Evolutionary conservation across 2,797 vertebrate genomes (phyloP).

Genomic region (Phoebastria nigripes): DNA sequence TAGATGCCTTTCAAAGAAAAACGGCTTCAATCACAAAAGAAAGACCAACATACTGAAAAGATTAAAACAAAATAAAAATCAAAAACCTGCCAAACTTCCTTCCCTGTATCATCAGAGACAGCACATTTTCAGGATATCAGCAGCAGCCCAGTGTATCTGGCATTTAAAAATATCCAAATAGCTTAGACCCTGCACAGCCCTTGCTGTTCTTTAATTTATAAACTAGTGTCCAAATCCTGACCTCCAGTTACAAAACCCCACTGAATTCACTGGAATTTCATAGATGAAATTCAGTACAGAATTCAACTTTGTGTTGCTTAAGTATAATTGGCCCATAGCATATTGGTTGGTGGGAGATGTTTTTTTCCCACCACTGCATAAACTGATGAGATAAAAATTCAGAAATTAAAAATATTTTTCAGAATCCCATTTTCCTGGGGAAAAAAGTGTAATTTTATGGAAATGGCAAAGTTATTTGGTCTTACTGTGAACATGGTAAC

Average conservation of each 20-base stretch:
- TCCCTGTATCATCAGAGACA: neutral
- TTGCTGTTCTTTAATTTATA: neutral
- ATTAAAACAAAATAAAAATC: slow-evolving; percentile 1
- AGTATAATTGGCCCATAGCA: neutral
- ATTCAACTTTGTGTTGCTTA: neutral
- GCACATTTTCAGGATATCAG: neutral
- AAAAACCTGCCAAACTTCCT: neutral
- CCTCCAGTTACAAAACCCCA: neutral
- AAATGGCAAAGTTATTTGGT: slow-evolving; percentile 10
- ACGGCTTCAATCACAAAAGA: neutral
- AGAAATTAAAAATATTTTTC: neutral
- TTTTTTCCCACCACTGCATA: neutral
- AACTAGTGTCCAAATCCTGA: neutral
- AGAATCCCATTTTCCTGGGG: neutral
- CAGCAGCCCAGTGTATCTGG: neutral
- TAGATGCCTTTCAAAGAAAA: neutral
- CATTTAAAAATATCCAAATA: neutral
- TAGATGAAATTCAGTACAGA: neutral
- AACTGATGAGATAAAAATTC: neutral
- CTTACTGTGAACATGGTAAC: neutral
- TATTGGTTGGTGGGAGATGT: neutral
- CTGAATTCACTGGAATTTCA: neutral
- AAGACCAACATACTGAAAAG: neutral
- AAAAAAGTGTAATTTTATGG: neutral
- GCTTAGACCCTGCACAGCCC: neutral